phyloP scores from a whole-genome alignment of 2,888 invertebrate species.

The Fragum sueziense region DNA sequence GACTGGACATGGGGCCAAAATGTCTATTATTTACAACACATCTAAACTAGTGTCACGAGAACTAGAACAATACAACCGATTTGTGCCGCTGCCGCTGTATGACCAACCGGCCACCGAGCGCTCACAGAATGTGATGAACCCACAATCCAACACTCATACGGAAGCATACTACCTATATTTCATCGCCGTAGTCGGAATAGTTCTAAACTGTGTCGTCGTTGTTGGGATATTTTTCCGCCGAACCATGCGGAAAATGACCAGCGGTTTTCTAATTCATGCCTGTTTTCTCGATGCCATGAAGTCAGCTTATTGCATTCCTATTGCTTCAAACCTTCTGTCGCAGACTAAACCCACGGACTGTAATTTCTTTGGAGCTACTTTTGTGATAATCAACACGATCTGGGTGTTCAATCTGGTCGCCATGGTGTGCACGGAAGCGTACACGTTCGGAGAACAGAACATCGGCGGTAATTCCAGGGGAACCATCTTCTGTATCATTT shows the following conservation, averaged over 20 bases:
- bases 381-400: conserved; percentile 81
- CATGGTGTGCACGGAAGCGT: conserved; percentile 82
- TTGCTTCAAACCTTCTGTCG: conserved; percentile 78
- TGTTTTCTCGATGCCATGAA: conserved; percentile 80
- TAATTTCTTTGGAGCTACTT: conserved; percentile 78
- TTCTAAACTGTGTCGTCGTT: conserved; percentile 78
- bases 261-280: conserved; percentile 81
- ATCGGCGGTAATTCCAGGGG: conserved; percentile 77
- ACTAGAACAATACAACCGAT: conserved; percentile 12
- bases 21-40: conserved; percentile 22
- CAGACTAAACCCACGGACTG: conserved; percentile 77
- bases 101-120: conserved; percentile 22
- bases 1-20: conserved; percentile 22
- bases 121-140: conserved; percentile 59
- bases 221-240: conserved; percentile 74
- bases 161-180: conserved; percentile 81
- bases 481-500: conserved; percentile 80
- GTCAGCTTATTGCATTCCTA: conserved; percentile 81
- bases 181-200: conserved; percentile 77
- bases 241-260: conserved; percentile 78
- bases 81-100: conserved; percentile 36
- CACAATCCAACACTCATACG: conserved; percentile 61
- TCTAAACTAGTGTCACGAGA: conserved; percentile 23
- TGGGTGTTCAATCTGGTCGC: conserved; percentile 82
- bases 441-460: conserved; percentile 80